Percentiles rank a stretch among this genome's conserved stretches.
These are phyloP conservation scores for Eubucco bourcierii DNA, from an alignment of 2,113 vertebrate species.

Conservation along the genomic window DNA sequence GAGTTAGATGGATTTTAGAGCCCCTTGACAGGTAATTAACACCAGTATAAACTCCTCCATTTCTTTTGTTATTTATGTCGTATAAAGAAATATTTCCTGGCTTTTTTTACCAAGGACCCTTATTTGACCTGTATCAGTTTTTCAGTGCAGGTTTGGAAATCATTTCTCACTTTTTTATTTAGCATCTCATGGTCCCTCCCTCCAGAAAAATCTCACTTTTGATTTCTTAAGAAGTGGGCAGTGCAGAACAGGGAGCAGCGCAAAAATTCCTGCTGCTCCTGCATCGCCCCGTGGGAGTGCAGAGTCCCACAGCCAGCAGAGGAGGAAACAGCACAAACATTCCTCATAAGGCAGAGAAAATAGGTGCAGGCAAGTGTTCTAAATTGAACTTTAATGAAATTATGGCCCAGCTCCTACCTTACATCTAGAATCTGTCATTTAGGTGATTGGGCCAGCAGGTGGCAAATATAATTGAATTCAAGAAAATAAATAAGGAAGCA, in stretches of 20 bases:
- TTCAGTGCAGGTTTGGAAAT: neutral
- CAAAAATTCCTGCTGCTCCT: neutral
- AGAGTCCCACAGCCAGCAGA: neutral
- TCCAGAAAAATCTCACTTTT: neutral
- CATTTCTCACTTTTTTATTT: neutral
- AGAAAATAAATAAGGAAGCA: conserved; percentile 53
- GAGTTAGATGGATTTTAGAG: neutral
- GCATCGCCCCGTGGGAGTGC: neutral
- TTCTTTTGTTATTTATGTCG: neutral
- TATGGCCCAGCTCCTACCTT: conserved; percentile 50
- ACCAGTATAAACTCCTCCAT: neutral
- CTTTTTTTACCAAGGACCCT: neutral
- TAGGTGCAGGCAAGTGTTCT: conserved; percentile 38
- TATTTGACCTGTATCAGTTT: neutral
- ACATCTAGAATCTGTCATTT: conserved; percentile 66
- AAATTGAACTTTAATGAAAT: conserved; percentile 52
- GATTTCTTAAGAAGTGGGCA: neutral
- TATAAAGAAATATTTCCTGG: neutral
- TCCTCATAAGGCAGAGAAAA: conserved; percentile 11
- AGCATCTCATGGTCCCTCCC: neutral
- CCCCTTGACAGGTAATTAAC: rapidly evolving
- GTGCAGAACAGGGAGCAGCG: neutral
- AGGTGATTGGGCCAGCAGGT: conserved; percentile 63
- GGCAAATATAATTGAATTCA: conserved; percentile 59
- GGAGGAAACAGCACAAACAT: neutral